A percentile compares a stretch with the other conserved stretches of the same genome.
Evolutionary conservation across 2,888 invertebrate genomes (phyloP).

Genomic region (Cataglyphis rosenhaueri): DNA sequence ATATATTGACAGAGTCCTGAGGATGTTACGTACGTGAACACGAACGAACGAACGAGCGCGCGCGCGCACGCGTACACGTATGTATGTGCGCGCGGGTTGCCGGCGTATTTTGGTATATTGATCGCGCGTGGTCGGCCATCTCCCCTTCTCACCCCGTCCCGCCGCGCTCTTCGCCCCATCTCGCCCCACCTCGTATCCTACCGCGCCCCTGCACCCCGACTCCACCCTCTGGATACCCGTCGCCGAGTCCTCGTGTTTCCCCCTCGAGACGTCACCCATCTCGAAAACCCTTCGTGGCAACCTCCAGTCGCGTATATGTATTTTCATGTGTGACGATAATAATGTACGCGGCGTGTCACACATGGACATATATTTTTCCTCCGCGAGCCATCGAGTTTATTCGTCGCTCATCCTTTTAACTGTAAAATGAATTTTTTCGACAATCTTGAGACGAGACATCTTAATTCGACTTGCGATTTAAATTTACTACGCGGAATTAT

Average conservation of each 20-base stretch:
- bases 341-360: constrained; percentile 61
- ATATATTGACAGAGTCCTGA: constrained; percentile 39
- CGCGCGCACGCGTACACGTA: constrained; percentile 70
- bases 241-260: constrained; percentile 67
- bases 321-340: constrained; percentile 66
- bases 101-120: constrained; percentile 86
- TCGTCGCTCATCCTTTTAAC: constrained; percentile 42
- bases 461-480: constrained; percentile 9
- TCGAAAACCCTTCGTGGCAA: constrained; percentile 72
- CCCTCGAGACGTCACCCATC: constrained; percentile 73
- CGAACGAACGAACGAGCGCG: constrained; percentile 10
- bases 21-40: constrained; percentile 26
- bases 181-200: constrained; percentile 74
- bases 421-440: constrained; percentile 48
- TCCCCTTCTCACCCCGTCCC: constrained; percentile 72
- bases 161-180: constrained; percentile 76
- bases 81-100: constrained; percentile 80
- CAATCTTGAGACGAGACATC: constrained; percentile 11
- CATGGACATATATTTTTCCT: constrained; percentile 60
- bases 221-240: constrained; percentile 53
- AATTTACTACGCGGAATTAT: background rate
- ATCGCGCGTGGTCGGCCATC: constrained; percentile 84
- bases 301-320: constrained; percentile 72
- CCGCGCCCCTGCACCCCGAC: constrained; percentile 63
- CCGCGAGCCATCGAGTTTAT: background rate